Base-by-base conservation (phyloP, 2,113 vertebrate genomes). In the Centropristis striata region DNA sequence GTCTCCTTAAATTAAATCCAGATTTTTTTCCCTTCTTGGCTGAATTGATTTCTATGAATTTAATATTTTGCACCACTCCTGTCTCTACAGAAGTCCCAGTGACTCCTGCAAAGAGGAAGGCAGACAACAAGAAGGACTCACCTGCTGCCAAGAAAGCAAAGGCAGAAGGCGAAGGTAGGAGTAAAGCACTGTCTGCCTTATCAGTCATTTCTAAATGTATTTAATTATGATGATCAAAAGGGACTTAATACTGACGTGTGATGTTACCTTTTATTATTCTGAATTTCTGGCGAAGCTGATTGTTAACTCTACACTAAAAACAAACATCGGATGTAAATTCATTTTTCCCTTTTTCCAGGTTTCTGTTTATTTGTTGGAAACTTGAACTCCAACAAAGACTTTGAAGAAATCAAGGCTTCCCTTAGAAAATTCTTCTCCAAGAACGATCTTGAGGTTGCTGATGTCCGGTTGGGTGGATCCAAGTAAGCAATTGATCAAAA, bases 321-420 rank as follows among this genome's bases (percentile, higher is more conserved):
- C 1, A n/a, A 2, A 57, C 15, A 32, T 4, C 66, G 0, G 11
- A 2, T 36, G 20, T 0, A 58, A 39, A 23, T 53, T 9, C 32
- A 1, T 27, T 6, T 12, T n/a, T 75, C 64, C 0, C 1, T 0
- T 75, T 27, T 81, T 2, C 76, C 92, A 91, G 74, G 92, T 0
- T 97, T 97, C 73, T 96, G 96, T n/a, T 23, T 99, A 0, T 99
- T 95, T 59, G 71, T 97, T 79, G 97, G 96, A 65, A 99, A 99
- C 83, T 69, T 99, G 88, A 96, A 92, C 66, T 8, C 75, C 10
- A 93, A 67, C 57, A 97, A 98, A 79, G 96, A 97, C 11, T 97
- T 91, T 39, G 96, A 97, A 0, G 98, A 99, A 75, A 88, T 99
- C 70, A 98, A 97, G 86, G 71, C 87, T 1, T 92, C 92, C 5